Evolutionary conservation across 2,888 invertebrate species (phyloP).

Genomic region (Perithous albicinctus): DNA sequence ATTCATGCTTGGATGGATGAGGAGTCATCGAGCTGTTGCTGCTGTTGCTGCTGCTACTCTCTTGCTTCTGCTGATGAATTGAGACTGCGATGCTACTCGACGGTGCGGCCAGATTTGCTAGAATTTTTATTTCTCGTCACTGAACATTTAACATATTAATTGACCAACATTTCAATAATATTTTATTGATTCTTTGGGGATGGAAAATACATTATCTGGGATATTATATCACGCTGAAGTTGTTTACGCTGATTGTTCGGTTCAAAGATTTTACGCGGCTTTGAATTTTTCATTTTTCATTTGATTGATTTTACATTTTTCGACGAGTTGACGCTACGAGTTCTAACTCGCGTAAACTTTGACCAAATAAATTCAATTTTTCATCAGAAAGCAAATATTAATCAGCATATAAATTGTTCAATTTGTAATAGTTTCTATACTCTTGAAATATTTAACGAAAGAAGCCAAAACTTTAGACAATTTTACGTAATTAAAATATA

Average conservation of each 20-base stretch:
- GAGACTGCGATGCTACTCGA: constrained; percentile 2
- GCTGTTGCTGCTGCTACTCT: constrained; percentile 14
- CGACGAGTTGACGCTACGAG: no score
- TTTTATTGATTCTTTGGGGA: not conserved
- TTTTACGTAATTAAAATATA: no score
- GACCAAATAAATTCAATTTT: no score
- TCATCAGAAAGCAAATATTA: no score
- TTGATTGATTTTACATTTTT: no score
- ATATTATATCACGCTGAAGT: not conserved
- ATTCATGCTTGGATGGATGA: constrained; percentile 28
- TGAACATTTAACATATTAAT: not conserved
- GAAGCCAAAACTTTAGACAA: no score
- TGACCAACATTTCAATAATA: not conserved
- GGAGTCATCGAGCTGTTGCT: constrained; percentile 40
- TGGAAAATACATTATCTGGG: not conserved
- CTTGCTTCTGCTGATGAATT: not conserved
- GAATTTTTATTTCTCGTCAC: not conserved
- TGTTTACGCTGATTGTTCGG: no score
- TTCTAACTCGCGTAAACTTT: no score
- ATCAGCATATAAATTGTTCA: no score
- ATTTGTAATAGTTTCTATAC: no score
- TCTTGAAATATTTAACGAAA: no score
- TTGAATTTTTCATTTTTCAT: no score
- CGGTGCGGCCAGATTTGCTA: not conserved
- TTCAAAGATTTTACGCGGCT: not conserved